Percentiles rank a stretch among this genome's conserved stretches.
Evolutionary conservation across 2,797 vertebrate species (phyloP).

Genomic region (Choloepus didactylus): DNA sequence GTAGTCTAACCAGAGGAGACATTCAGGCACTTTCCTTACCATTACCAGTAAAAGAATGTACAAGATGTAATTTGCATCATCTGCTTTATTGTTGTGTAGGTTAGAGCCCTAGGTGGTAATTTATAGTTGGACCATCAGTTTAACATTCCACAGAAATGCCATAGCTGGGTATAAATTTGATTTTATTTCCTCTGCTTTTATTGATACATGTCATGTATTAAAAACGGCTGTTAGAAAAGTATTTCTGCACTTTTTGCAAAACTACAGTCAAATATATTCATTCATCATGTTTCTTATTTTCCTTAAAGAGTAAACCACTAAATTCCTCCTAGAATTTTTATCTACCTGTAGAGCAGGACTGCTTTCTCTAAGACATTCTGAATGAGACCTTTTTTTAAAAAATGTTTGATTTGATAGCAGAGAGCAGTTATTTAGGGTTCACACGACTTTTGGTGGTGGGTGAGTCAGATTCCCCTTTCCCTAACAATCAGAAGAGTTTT

Average conservation of each 20-base stretch:
- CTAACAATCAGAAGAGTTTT: neutral
- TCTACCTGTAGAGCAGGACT: neutral
- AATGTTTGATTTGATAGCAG: neutral
- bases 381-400: neutral
- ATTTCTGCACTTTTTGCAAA: slow-evolving; percentile 43
- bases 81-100: neutral
- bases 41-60: neutral
- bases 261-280: neutral
- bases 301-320: neutral
- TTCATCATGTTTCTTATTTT: neutral
- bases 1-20: neutral
- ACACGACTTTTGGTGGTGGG: neutral
- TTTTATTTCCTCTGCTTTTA: slow-evolving; percentile 21
- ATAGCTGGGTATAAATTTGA: neutral
- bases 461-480: neutral
- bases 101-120: neutral
- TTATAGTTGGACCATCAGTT: neutral
- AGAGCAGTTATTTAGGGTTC: neutral
- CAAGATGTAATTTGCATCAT: neutral
- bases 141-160: slow-evolving; percentile 12
- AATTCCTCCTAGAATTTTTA: slow-evolving; percentile 41
- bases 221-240: slow-evolving; percentile 10
- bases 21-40: neutral
- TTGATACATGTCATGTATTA: slow-evolving; percentile 8
- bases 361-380: neutral